Percentiles rank a stretch among this genome's conserved stretches.
These are phyloP conservation scores for Dryobotodes eremita DNA, from an alignment of 2,888 invertebrate genomes.

Conservation along the genomic window DNA sequence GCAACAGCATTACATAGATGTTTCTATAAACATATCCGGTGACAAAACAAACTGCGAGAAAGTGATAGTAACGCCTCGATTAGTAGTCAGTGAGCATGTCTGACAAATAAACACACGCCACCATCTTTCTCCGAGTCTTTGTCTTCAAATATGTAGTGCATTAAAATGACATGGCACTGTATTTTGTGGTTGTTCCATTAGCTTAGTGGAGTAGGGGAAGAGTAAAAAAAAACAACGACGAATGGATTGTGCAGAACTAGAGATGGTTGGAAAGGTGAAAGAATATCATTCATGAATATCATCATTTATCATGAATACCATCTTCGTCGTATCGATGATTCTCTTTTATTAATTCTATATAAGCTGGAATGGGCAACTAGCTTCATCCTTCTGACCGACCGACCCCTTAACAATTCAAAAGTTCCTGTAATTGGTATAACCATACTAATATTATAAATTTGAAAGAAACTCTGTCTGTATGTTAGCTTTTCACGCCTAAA, in stretches of 20 bases:
- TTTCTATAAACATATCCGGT: constrained; percentile 25
- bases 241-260: not conserved
- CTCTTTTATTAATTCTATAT: too few relatives aligned
- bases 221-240: not conserved
- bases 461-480: too few relatives aligned
- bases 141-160: constrained; percentile 53
- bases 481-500: too few relatives aligned
- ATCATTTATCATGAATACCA: too few relatives aligned
- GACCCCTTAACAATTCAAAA: too few relatives aligned
- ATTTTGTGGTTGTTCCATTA: constrained; percentile 7
- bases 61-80: constrained; percentile 51
- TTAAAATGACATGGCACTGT: constrained; percentile 19
- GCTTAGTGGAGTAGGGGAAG: not conserved
- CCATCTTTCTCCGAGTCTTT: constrained; percentile 53
- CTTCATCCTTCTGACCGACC: too few relatives aligned
- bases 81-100: constrained; percentile 67
- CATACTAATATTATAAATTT: too few relatives aligned
- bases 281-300: too few relatives aligned
- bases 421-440: too few relatives aligned
- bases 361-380: too few relatives aligned
- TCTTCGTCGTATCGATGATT: too few relatives aligned
- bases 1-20: not conserved
- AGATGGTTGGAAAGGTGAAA: not conserved
- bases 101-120: constrained; percentile 58
- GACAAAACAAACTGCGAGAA: constrained; percentile 52